phyloP scores from a whole-genome alignment of 2,888 invertebrate genomes.

The Sesamia inferens region DNA sequence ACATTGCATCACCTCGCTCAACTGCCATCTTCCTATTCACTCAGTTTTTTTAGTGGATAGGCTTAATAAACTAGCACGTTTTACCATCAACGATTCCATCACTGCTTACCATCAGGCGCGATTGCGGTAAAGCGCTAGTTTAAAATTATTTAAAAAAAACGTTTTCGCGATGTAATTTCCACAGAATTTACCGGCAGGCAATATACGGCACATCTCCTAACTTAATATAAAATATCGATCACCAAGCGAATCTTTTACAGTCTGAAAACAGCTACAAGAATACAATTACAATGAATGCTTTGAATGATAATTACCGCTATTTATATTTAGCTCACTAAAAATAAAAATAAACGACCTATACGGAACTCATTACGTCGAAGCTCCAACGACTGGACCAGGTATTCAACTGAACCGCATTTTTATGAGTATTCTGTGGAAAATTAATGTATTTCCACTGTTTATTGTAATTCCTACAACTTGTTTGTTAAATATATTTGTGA shows the following conservation, averaged over 20 bases:
- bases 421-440: conserved; percentile 57
- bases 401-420: conserved; percentile 33
- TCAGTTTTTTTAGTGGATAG: no score
- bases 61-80: no score
- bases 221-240: neutral
- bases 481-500: conserved; percentile 49
- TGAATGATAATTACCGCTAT: conserved; percentile 20
- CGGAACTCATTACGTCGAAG: conserved; percentile 51
- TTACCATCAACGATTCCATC: no score
- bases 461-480: conserved; percentile 45
- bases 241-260: neutral
- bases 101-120: no score
- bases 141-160: no score
- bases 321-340: conserved; percentile 16
- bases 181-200: neutral
- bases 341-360: conserved; percentile 31
- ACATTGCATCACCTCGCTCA: no score
- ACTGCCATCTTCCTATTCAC: no score
- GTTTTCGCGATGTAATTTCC: neutral
- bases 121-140: no score
- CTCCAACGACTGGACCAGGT: conserved; percentile 10
- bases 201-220: neutral
- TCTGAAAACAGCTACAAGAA: neutral
- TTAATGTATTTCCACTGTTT: conserved; percentile 55
- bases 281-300: conserved; percentile 5